Conservation (phyloP, 2,113 vertebrate genomes). For the Tricholaema leucomelas region DNA sequence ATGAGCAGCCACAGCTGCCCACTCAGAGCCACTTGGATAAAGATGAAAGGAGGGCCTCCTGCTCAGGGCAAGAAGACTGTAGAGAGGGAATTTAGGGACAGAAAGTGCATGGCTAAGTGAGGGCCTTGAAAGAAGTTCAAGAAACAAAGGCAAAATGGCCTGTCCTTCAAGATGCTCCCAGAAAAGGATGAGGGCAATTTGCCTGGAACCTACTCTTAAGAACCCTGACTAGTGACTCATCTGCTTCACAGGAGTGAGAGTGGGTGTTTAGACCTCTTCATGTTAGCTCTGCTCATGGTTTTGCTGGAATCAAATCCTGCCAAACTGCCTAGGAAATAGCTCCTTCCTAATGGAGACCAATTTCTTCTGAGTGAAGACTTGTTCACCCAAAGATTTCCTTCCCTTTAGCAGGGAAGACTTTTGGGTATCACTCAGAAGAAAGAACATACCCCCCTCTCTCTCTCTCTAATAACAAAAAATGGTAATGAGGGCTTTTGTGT, state of each 20-base stretch:
- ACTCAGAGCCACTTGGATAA: slow-evolving; percentile 28
- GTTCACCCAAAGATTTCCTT: background rate
- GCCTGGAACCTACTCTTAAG: background rate
- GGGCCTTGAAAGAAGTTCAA: background rate
- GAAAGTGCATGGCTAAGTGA: background rate
- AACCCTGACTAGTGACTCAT: background rate
- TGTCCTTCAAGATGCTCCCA: background rate
- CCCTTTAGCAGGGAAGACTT: background rate
- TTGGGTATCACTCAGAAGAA: background rate
- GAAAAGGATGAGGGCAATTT: background rate
- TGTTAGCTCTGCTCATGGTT: background rate
- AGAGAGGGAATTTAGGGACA: background rate
- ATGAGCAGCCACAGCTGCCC: slow-evolving; percentile 32
- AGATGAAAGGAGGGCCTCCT: slow-evolving; percentile 53
- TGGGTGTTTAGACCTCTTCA: background rate
- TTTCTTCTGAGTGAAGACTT: background rate
- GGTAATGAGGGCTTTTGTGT: background rate
- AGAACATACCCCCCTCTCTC: background rate
- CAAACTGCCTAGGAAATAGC: background rate
- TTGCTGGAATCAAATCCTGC: background rate
- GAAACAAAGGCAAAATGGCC: background rate
- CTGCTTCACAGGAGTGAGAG: background rate
- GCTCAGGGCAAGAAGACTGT: background rate
- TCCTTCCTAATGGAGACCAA: background rate
- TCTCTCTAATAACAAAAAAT: background rate